Evolutionary conservation across 2,888 invertebrate species (phyloP).

Genomic region (Amiota mariae): DNA sequence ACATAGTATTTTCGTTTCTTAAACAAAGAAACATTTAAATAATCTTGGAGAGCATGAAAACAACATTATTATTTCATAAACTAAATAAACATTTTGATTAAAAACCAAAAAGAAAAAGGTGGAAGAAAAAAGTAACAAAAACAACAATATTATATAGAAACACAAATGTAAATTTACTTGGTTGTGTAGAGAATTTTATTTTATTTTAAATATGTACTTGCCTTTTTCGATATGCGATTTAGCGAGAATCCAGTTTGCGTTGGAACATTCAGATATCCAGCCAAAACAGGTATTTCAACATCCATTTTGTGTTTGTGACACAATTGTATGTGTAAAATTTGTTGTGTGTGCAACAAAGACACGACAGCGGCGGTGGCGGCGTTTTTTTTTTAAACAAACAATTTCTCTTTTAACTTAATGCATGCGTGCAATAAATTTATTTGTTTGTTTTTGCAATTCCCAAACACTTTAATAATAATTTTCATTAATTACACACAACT

Average conservation of each 20-base stretch:
- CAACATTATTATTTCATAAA: not conserved
- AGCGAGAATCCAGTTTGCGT: conserved; percentile 81
- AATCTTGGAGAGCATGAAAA: not conserved
- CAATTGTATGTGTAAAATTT: not conserved
- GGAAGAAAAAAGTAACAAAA: not conserved
- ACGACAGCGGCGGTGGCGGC: conserved; percentile 6
- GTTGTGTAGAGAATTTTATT: not conserved
- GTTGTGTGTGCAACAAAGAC: conserved; percentile 37
- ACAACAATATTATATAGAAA: not conserved
- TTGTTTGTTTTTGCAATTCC: no score
- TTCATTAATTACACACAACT: no score
- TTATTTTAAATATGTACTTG: conserved; percentile 62
- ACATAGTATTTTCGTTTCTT: no score
- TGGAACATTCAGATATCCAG: conserved; percentile 86
- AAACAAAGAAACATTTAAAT: not conserved
- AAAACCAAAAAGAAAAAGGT: no score
- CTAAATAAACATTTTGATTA: no score
- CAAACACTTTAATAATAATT: no score
- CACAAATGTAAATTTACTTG: not conserved
- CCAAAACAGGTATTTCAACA: conserved; percentile 82
- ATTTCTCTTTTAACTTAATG: no score
- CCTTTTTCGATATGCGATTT: conserved; percentile 85
- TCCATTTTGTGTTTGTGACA: conserved; percentile 76
- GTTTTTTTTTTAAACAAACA: not conserved
- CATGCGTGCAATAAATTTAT: no score